phyloP scores from a whole-genome alignment of 1,140 invertebrate genomes.

The Eumaeus atala region DNA sequence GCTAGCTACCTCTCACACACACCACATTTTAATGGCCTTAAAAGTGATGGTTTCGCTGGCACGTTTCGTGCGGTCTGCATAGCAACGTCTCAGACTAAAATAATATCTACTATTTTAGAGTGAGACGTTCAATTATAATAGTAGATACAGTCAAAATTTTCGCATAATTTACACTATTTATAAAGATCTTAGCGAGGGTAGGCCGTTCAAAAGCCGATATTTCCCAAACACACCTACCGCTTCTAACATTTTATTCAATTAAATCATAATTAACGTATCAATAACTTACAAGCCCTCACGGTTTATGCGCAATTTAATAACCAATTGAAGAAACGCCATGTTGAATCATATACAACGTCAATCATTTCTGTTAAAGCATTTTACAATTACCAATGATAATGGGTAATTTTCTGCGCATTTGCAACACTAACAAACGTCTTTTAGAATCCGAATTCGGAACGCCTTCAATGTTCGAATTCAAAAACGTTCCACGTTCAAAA shows the following conservation, averaged over 20 bases:
- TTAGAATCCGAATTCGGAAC: conserved; percentile 53
- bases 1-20: too few relatives aligned
- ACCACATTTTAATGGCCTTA: too few relatives aligned
- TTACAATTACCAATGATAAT: conserved; percentile 47
- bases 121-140: too few relatives aligned
- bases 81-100: too few relatives aligned
- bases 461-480: conserved; percentile 39
- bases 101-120: too few relatives aligned
- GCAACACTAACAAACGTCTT: conserved; percentile 51
- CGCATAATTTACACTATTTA: too few relatives aligned
- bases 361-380: conserved; percentile 44
- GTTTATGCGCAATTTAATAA: conserved; percentile 31
- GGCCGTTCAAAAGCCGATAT: too few relatives aligned
- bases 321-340: conserved; percentile 33
- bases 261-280: conserved; percentile 25
- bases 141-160: too few relatives aligned
- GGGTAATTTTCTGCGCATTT: conserved; percentile 52
- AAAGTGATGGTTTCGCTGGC: too few relatives aligned
- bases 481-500: conserved; percentile 35
- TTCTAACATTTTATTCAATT: conserved; percentile 4
- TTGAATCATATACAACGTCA: conserved; percentile 38
- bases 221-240: too few relatives aligned
- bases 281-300: conserved; percentile 11
- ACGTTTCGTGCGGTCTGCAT: too few relatives aligned
- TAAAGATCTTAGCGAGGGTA: too few relatives aligned